phyloP scores from a whole-genome alignment of 2,113 vertebrate species.

The Poicephalus gulielmi region DNA sequence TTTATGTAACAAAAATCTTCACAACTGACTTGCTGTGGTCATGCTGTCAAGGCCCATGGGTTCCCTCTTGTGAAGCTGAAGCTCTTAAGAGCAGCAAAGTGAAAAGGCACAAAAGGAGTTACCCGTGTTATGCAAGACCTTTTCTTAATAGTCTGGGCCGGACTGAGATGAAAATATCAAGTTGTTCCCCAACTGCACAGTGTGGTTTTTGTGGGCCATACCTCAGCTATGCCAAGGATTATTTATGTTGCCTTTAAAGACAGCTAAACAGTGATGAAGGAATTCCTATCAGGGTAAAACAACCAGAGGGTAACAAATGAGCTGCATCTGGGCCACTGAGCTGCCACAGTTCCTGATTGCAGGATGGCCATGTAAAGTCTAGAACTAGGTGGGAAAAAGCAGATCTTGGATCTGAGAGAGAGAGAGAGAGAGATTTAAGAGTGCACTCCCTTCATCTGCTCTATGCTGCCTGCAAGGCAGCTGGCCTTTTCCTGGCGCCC shows the following conservation, averaged over 20 bases:
- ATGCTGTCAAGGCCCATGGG: background rate
- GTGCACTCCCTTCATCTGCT: background rate
- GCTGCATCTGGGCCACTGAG: background rate
- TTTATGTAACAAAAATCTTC: background rate
- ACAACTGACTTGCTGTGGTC: background rate
- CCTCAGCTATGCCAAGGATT: background rate
- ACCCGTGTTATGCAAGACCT: background rate
- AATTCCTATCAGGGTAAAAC: background rate
- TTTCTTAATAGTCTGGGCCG: background rate
- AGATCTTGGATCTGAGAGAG: background rate
- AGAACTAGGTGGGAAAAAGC: background rate
- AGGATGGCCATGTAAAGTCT: background rate
- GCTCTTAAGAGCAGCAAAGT: background rate
- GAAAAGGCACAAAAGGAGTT: background rate
- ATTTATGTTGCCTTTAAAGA: background rate
- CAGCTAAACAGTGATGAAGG: background rate
- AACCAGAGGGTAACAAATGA: background rate
- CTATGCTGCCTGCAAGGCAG: background rate
- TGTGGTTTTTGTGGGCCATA: background rate
- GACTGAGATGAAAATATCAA: background rate
- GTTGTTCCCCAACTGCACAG: background rate
- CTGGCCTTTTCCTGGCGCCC: background rate
- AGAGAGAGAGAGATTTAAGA: background rate
- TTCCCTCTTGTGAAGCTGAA: background rate
- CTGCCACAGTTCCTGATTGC: background rate